These are phyloP conservation scores for Eristalis pertinax DNA, from an alignment of 2,888 invertebrate species.

Conservation along the genomic window DNA sequence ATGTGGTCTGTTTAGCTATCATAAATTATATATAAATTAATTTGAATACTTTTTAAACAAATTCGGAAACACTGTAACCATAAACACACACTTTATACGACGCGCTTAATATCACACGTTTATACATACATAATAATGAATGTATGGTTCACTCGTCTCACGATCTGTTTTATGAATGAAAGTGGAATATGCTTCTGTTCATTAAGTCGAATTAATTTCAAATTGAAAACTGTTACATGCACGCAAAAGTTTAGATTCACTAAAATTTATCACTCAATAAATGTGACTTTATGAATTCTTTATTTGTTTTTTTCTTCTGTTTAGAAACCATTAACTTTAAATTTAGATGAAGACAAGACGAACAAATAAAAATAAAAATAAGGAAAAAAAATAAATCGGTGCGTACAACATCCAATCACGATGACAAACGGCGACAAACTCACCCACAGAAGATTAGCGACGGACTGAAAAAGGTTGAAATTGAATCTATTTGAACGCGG, in stretches of 20 bases:
- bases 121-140: constrained; percentile 8
- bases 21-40: constrained; percentile 24
- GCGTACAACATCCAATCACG: not conserved
- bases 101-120: not conserved
- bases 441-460: constrained; percentile 24
- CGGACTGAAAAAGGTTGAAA: constrained; percentile 58
- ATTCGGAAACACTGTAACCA: constrained; percentile 21
- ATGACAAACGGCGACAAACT: not conserved
- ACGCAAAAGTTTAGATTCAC: not conserved
- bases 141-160: constrained; percentile 25
- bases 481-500: constrained; percentile 55
- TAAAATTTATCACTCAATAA: not conserved
- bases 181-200: not conserved
- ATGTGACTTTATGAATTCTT: not conserved
- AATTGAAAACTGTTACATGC: not conserved
- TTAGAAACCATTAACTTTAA: constrained; percentile 3
- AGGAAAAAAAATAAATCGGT: not conserved
- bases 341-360: not conserved
- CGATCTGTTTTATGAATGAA: constrained; percentile 61
- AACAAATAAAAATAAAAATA: no score
- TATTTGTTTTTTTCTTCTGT: not conserved
- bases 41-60: constrained; percentile 33
- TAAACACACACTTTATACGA: constrained; percentile 21
- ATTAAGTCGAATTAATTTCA: not conserved
- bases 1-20: constrained; percentile 25